A percentile compares a stretch with the other conserved stretches of the same genome.
Evolutionary conservation across 2,113 vertebrate species (phyloP).

Genomic region (Grammomys surdaster): DNA sequence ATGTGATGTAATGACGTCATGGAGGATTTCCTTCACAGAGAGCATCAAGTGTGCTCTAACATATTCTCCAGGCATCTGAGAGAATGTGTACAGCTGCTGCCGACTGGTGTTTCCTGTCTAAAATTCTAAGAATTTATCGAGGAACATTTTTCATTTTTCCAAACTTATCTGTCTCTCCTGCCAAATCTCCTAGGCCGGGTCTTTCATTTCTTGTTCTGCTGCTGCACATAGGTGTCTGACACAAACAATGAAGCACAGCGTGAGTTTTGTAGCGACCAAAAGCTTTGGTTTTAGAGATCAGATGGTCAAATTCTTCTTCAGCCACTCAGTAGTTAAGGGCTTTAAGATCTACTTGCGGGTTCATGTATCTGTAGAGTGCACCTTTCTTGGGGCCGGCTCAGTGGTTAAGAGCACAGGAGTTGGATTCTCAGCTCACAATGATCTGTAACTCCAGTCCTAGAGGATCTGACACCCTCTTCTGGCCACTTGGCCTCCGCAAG

Average conservation of each 20-base stretch:
- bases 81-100: not conserved
- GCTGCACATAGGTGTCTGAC: not conserved
- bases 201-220: not conserved
- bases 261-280: not conserved
- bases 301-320: not conserved
- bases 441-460: not conserved
- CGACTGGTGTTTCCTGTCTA: not conserved
- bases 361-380: not conserved
- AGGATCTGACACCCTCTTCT: not conserved
- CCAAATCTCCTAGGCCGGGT: not conserved
- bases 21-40: not conserved
- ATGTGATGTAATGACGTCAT: not conserved
- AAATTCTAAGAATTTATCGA: not conserved
- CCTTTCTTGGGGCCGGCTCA: not conserved
- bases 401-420: not conserved
- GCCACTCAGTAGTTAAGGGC: not conserved
- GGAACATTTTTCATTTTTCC: not conserved
- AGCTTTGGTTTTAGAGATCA: not conserved
- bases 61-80: conserved; percentile 7
- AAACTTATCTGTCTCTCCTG: not conserved
- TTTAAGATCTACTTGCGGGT: not conserved
- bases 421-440: not conserved
- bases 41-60: not conserved
- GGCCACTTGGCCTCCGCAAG: not conserved
- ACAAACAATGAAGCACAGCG: not conserved